Evolutionary conservation across 2,797 vertebrate species (phyloP).

Genomic region (Cynopterus sphinx): DNA sequence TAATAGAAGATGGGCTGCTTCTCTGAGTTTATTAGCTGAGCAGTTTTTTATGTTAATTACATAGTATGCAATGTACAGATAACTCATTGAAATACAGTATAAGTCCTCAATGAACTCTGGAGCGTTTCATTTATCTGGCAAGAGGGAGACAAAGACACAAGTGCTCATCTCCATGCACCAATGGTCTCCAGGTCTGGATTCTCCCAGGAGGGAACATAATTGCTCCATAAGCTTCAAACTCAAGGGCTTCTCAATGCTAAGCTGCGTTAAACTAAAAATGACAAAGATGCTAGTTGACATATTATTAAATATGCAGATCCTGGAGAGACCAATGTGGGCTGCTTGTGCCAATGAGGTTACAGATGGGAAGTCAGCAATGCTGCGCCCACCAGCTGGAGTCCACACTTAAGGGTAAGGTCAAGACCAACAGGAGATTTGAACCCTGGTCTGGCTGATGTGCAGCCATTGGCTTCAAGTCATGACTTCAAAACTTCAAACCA

Average conservation of each 20-base stretch:
- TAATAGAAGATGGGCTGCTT: conserved; percentile 75
- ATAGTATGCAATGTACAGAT: conserved; percentile 76
- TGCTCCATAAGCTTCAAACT: conserved; percentile 85
- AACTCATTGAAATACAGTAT: conserved; percentile 80
- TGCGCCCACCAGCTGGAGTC: not conserved
- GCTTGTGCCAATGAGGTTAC: not conserved
- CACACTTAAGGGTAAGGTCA: not conserved
- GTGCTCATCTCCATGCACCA: conserved; percentile 84
- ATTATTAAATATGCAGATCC: conserved; percentile 83
- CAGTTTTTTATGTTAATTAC: conserved; percentile 84
- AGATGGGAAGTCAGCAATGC: not conserved
- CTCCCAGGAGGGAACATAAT: conserved; percentile 86
- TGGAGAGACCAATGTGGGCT: conserved; percentile 23
- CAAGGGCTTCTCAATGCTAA: conserved; percentile 84
- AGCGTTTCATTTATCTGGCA: conserved; percentile 82
- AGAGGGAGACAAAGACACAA: conserved; percentile 81
- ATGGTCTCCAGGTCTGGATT: conserved; percentile 79
- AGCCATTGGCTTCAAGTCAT: not conserved
- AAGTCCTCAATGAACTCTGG: conserved; percentile 84
- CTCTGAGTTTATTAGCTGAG: conserved; percentile 79
- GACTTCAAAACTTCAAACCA: not conserved
- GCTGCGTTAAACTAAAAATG: conserved; percentile 81
- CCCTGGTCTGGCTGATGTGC: not conserved
- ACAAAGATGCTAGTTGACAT: conserved; percentile 81
- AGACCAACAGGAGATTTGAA: not conserved